Evolutionary conservation across 2,113 vertebrate genomes (phyloP).

Genomic region (Pandion haliaetus): DNA sequence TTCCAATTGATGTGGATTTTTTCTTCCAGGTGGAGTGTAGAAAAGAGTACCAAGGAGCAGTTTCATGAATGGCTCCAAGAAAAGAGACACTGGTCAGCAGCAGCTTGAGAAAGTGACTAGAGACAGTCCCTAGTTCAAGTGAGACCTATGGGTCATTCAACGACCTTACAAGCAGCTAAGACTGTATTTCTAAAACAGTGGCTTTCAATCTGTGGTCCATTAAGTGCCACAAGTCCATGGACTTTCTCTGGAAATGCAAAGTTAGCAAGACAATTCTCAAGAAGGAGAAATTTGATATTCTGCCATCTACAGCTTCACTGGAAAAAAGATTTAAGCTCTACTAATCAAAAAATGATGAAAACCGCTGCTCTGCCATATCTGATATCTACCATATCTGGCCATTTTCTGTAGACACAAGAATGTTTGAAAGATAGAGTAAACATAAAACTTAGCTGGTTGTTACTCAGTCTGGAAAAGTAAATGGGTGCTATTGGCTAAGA

Average conservation of each 20-base stretch:
- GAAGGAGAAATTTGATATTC: neutral
- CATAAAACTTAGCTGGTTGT: neutral
- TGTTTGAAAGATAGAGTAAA: neutral
- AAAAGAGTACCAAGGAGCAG: neutral
- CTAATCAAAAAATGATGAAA: neutral
- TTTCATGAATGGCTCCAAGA: neutral
- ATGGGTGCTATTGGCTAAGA: neutral
- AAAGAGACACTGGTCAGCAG: neutral
- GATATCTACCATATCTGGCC: too few relatives aligned
- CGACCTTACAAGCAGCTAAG: neutral
- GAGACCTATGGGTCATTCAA: neutral
- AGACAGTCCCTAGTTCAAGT: neutral
- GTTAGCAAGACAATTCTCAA: neutral
- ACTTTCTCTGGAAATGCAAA: neutral
- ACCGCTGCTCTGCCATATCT: neutral
- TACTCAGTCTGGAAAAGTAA: neutral
- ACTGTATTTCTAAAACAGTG: neutral
- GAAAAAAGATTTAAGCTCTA: neutral
- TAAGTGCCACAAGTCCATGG: fast-evolving
- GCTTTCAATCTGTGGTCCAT: neutral
- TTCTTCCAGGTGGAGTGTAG: neutral
- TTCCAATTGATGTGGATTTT: neutral
- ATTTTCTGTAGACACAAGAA: neutral
- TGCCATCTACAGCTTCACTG: neutral
- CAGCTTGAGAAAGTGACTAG: neutral